Conservation (phyloP, 2,888 invertebrate species). For the Gonocerus acuteangulatus region DNA sequence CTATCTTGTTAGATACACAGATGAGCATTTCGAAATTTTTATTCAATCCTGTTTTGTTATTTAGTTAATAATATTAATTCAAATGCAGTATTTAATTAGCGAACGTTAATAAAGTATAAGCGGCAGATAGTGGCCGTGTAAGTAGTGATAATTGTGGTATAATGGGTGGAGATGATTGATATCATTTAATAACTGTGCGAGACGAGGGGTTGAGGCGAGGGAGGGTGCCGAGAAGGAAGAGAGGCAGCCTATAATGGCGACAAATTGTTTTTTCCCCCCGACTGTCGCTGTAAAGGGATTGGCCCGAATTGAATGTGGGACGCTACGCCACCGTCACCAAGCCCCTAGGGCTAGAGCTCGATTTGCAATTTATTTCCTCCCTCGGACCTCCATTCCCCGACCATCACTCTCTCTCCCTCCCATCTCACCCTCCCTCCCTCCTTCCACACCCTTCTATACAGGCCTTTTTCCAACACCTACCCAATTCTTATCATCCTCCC, state of each 20-base stretch:
- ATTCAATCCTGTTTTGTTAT: too few relatives aligned
- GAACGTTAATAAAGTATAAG: too few relatives aligned
- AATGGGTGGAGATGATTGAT: conserved; percentile 8
- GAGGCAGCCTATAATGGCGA: conserved; percentile 6
- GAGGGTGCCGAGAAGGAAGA: background rate
- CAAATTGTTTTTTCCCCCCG: conserved; percentile 21
- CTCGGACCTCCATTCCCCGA: background rate
- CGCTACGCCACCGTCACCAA: conserved; percentile 2
- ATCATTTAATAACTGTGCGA: conserved; percentile 16
- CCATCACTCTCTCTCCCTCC: conserved; percentile 2
- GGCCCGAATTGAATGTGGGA: conserved; percentile 16
- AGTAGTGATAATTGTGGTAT: background rate
- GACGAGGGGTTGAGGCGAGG: background rate
- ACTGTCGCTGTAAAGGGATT: conserved; percentile 14
- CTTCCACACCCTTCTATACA: background rate
- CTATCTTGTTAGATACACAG: too few relatives aligned
- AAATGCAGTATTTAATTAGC: too few relatives aligned
- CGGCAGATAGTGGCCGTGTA: background rate
- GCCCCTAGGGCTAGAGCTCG: background rate
- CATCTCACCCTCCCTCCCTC: background rate
- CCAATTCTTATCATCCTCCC: background rate
- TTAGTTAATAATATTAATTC: too few relatives aligned
- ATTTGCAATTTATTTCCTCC: conserved; percentile 21
- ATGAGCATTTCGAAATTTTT: too few relatives aligned
- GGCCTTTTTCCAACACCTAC: background rate